Conservation (phyloP, 2,797 vertebrate genomes). For the Protosalanx chinensis region DNA sequence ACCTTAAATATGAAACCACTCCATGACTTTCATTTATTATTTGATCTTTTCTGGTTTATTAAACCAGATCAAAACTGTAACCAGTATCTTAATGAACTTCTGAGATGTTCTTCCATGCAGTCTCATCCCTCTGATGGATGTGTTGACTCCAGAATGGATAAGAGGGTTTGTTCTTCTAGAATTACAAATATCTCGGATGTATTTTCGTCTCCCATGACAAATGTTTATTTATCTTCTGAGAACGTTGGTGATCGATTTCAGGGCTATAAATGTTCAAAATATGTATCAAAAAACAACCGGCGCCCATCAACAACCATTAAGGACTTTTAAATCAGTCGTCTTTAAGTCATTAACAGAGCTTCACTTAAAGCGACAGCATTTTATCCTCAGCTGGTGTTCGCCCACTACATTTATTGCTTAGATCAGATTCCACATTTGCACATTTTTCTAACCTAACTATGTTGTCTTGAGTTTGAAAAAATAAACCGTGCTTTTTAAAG, state of each 20-base stretch:
- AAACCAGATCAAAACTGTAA: no score
- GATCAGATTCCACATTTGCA: not conserved
- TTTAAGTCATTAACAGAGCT: not conserved
- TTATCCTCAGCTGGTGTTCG: not conserved
- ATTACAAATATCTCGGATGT: not conserved
- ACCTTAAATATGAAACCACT: not conserved
- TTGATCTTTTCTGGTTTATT: no score
- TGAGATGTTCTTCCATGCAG: no score
- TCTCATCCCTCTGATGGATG: no score
- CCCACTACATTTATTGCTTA: constrained; percentile 1
- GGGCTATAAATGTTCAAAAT: no score
- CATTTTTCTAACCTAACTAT: no score
- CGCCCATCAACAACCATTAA: not conserved
- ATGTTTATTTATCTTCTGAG: not conserved
- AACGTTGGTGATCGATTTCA: not conserved
- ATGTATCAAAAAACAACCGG: not conserved
- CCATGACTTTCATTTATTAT: not conserved
- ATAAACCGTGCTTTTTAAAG: no score
- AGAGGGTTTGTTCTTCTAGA: not conserved
- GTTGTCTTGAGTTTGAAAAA: no score
- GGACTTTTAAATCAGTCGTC: not conserved
- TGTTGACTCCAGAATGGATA: not conserved
- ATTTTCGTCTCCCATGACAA: not conserved
- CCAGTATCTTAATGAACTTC: not conserved
- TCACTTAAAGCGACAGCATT: constrained; percentile 2